These are phyloP conservation scores for Myripristis jacobus DNA, from an alignment of 2,797 vertebrate species.

Conservation along the genomic window DNA sequence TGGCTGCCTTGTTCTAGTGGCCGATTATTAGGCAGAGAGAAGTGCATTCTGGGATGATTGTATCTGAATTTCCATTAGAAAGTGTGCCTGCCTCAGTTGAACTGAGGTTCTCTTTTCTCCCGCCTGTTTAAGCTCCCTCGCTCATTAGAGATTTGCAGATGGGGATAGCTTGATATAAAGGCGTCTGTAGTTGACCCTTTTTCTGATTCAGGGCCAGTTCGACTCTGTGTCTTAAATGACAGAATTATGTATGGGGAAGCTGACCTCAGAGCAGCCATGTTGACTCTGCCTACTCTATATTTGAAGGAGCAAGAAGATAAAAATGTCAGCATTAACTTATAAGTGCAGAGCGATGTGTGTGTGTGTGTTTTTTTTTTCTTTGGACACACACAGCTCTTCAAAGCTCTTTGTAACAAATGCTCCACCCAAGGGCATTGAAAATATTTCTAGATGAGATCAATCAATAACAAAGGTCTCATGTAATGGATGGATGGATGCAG, in stretches of 20 bases:
- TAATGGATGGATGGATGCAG: conserved; percentile 32
- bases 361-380: too few species aligned
- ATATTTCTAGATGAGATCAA: conserved; percentile 43
- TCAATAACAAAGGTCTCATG: conserved; percentile 36
- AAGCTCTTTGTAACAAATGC: conserved; percentile 35
- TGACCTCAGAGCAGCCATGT: conserved; percentile 46
- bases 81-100: conserved; percentile 79
- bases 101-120: conserved; percentile 75
- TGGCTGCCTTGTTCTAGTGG: conserved; percentile 84
- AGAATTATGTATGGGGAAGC: conserved; percentile 58
- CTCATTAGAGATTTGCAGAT: conserved; percentile 75
- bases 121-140: conserved; percentile 62
- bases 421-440: conserved; percentile 36
- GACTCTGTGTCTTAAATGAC: conserved; percentile 51
- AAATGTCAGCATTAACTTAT: conserved; percentile 4
- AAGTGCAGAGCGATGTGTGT: neutral
- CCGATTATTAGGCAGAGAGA: conserved; percentile 83
- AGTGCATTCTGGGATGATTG: conserved; percentile 86
- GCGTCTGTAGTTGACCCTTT: conserved; percentile 61
- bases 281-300: conserved; percentile 22
- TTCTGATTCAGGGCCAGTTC: conserved; percentile 58
- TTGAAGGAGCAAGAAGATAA: conserved; percentile 19
- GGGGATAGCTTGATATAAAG: conserved; percentile 63
- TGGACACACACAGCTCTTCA: neutral
- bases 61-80: conserved; percentile 87